These are phyloP conservation scores for Tenebrio molitor DNA, from an alignment of 1,140 invertebrate species.

Conservation along the genomic window DNA sequence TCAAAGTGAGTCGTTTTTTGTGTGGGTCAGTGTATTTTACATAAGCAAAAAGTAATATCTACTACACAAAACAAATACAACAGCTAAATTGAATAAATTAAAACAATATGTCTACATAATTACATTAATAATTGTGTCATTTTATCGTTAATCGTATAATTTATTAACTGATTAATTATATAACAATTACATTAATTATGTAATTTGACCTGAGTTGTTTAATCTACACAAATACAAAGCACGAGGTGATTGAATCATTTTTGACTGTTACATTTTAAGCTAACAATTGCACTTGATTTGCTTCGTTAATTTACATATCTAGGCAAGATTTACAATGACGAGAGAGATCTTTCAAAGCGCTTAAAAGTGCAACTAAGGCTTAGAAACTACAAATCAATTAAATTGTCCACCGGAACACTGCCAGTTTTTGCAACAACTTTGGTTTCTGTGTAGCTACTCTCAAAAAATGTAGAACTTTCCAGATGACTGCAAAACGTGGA, in stretches of 20 bases:
- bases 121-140: no score
- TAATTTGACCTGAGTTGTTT: neutral
- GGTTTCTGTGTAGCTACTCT: slow-evolving; percentile 50
- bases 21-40: no score
- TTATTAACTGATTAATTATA: no score
- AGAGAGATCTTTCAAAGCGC: slow-evolving; percentile 4
- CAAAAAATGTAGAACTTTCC: slow-evolving; percentile 51
- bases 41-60: no score
- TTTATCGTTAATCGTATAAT: no score
- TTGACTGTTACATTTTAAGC: neutral
- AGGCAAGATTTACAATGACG: neutral
- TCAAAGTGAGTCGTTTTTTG: no score
- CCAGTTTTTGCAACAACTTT: slow-evolving; percentile 43
- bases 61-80: no score
- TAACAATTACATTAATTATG: neutral
- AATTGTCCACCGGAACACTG: slow-evolving; percentile 51
- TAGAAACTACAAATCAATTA: slow-evolving; percentile 52
- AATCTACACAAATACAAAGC: neutral
- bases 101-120: no score
- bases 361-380: neutral
- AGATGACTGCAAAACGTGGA: slow-evolving; percentile 62
- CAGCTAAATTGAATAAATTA: no score
- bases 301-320: no score
- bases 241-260: neutral
- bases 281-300: neutral